Evolutionary conservation across 2,113 vertebrate genomes (phyloP), one percentile per base, ranked within the genome.

Genomic region (Potamarius usumacintae): DNA sequence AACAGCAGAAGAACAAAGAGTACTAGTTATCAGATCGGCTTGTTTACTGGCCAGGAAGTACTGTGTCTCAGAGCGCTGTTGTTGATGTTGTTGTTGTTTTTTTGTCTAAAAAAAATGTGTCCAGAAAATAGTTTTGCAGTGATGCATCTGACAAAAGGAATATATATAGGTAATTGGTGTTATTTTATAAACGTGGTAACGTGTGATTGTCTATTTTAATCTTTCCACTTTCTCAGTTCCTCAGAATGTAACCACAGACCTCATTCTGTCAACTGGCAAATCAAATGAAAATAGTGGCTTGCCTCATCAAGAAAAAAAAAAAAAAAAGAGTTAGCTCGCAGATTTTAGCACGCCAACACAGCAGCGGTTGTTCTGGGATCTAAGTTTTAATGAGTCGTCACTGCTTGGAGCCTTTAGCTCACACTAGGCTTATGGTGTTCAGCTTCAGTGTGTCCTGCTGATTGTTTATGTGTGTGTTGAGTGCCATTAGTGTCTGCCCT

Each of bases 331-430:
- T 90, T 90, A 80, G 89, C 94, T 90, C 50, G 67, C 69, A 55
- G 86, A 87, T 92, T 88, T 87, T 90, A 30, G 88, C 89, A 93
- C 92, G 91, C 83, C 83, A 88, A 88, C 90, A 87, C 89, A 90
- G 94, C 93, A 88, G 94, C 94, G 94, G 92, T 94, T 93, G 87
- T 94, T 94, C 94, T 89, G 92, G 88, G 94, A 96, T 92, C 92
- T 88, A 42, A 90, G 93, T 93, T 95, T 94, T 95, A 92, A 93
- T 94, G 92, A 89, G 92, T 93, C 87, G 91, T 93, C 90, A 87
- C 92, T 92, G 94, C 94, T 94, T 94, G 89, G 88, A 90, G 93
- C 92, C 93, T 93, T 95, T 91, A 93, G 92, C 90, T 93, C 90
- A 93, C 81, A 94, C 92, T 87, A 91, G 89, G 87, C 0, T 0